Conservation (phyloP, 2,888 invertebrate species). For the Stegana nigrithorax region DNA sequence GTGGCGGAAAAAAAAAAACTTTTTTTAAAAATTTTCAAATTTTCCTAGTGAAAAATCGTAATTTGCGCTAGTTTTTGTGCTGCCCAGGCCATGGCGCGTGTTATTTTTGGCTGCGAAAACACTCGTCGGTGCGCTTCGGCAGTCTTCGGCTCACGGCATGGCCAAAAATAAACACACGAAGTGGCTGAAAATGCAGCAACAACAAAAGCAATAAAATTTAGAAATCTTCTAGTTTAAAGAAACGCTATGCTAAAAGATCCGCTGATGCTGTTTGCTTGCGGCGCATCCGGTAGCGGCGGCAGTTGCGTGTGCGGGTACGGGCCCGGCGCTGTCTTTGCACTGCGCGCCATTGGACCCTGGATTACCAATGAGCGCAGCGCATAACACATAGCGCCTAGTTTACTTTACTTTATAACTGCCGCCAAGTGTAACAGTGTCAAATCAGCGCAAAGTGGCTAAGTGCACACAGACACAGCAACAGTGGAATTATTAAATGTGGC, state of each 20-base stretch:
- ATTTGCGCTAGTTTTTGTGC: slow-evolving; percentile 50
- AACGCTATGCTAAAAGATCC: slow-evolving; percentile 21
- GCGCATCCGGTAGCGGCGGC: slow-evolving; percentile 21
- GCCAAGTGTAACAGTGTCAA: slow-evolving; percentile 1
- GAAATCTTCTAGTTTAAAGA: background rate
- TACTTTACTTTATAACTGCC: slow-evolving; percentile 17
- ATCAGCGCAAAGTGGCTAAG: slow-evolving; percentile 20
- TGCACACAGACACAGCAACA: no score
- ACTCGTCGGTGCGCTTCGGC: slow-evolving; percentile 37
- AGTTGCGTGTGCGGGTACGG: slow-evolving; percentile 15
- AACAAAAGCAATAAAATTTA: slow-evolving; percentile 17
- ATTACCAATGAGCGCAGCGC: slow-evolving; percentile 50
- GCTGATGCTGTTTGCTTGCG: slow-evolving; percentile 13
- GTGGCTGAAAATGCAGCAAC: slow-evolving; percentile 37
- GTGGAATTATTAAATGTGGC: no score
- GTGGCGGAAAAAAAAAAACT: slow-evolving; percentile 43
- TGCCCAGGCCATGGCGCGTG: slow-evolving; percentile 64
- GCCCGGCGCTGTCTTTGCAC: slow-evolving; percentile 29
- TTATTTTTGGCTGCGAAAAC: slow-evolving; percentile 63
- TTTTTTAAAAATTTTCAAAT: slow-evolving; percentile 46
- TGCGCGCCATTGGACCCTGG: slow-evolving; percentile 60
- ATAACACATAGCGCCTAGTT: no score
- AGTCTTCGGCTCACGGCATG: slow-evolving; percentile 44
- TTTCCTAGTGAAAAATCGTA: slow-evolving; percentile 3
- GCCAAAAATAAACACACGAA: slow-evolving; percentile 64